phyloP scores from a whole-genome alignment of 23 tunicate genomes.

The Trididemnum nubilum region DNA sequence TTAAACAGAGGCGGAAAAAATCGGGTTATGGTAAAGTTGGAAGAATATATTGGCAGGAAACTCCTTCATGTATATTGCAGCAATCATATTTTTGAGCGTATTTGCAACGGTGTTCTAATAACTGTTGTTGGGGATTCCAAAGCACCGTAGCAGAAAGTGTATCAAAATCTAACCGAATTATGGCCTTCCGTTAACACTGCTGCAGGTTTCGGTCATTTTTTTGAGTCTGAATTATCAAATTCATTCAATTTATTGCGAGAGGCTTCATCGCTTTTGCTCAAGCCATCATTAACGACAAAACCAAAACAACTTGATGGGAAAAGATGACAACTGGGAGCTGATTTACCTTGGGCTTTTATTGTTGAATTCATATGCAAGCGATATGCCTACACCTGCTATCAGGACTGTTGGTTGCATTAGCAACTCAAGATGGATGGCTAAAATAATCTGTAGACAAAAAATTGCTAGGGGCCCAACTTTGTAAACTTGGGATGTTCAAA shows the following conservation, averaged over 20 bases:
- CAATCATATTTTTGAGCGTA: background rate
- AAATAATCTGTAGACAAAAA: background rate
- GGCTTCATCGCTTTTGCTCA: background rate
- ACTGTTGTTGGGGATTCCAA: background rate
- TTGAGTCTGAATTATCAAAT: background rate
- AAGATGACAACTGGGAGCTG: background rate
- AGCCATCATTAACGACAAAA: background rate
- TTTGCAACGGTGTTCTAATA: background rate
- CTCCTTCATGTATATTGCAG: conserved; percentile 17
- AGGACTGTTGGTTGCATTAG: background rate
- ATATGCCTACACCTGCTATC: background rate
- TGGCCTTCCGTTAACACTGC: conserved; percentile 8
- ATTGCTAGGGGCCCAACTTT: background rate
- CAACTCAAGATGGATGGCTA: background rate
- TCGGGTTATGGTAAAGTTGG: conserved; percentile 7
- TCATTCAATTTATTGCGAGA: background rate
- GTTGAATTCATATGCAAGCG: background rate
- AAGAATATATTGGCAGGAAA: conserved; percentile 4
- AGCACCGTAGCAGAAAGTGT: conserved; percentile 8
- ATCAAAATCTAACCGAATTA: background rate
- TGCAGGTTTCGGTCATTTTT: background rate
- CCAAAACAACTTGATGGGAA: background rate
- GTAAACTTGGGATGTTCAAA: background rate
- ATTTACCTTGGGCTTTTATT: background rate
- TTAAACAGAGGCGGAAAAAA: background rate